phyloP scores from a whole-genome alignment of 2,797 vertebrate genomes.

The Halcyon badia region DNA sequence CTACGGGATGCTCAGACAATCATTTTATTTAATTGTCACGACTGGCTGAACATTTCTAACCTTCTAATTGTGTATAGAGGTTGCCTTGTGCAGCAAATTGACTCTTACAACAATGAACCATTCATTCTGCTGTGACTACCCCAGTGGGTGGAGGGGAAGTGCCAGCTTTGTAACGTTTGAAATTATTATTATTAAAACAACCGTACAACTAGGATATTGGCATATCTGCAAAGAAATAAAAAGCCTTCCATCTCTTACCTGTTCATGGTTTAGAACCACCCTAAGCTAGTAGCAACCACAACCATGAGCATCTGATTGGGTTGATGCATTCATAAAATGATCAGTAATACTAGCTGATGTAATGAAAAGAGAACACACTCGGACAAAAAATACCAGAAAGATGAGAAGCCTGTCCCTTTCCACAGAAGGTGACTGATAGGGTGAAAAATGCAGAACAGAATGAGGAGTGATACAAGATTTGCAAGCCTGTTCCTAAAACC shows the following conservation, averaged over 20 bases:
- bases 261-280: neutral
- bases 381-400: neutral
- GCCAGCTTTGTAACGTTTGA: conserved; percentile 26
- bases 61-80: conserved; percentile 45
- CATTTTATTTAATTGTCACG: conserved; percentile 39
- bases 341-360: neutral
- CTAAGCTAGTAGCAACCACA: neutral
- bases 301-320: neutral
- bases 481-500: neutral
- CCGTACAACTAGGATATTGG: neutral
- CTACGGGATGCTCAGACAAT: conserved; percentile 25
- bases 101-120: conserved; percentile 58
- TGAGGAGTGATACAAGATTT: neutral
- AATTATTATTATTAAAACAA: conserved; percentile 37
- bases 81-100: conserved; percentile 29
- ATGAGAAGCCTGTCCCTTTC: neutral
- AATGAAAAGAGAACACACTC: neutral
- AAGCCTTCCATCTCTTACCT: neutral
- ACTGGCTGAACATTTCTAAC: conserved; percentile 56
- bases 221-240: neutral
- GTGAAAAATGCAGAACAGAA: neutral
- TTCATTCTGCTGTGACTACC: conserved; percentile 65
- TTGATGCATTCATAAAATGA: neutral
- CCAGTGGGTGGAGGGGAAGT: conserved; percentile 48
- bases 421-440: neutral